Evolutionary conservation across 2,113 vertebrate genomes (phyloP).

Genomic region (Penelope pileata): DNA sequence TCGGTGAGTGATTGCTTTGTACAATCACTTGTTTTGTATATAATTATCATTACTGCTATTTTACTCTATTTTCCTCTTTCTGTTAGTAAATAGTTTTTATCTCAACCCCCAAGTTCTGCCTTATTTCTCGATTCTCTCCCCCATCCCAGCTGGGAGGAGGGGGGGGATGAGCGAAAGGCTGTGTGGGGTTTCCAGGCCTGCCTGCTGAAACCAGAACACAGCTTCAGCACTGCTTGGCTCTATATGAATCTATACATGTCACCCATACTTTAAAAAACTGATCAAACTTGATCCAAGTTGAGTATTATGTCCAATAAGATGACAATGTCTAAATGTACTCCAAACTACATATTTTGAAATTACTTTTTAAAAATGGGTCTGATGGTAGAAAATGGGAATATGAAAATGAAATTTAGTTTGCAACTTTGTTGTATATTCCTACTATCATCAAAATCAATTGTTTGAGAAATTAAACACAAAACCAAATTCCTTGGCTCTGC

Average conservation of each 20-base stretch:
- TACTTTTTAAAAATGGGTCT: neutral
- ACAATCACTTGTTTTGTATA: too few relatives aligned
- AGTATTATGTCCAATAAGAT: neutral
- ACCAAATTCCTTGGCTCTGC: neutral
- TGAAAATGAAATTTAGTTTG: neutral
- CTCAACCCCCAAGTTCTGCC: too few relatives aligned
- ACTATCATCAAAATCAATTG: accelerated
- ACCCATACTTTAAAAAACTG: neutral
- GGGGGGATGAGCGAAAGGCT: too few relatives aligned
- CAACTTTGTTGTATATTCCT: neutral
- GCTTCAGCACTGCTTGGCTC: neutral
- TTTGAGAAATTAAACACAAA: neutral
- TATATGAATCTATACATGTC: neutral
- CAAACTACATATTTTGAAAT: neutral
- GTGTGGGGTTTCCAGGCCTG: too few relatives aligned
- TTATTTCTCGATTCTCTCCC: too few relatives aligned
- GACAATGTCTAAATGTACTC: neutral
- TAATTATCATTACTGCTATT: too few relatives aligned
- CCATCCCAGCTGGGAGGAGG: too few relatives aligned
- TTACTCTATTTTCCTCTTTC: too few relatives aligned
- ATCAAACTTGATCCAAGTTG: neutral
- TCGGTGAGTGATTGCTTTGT: too few relatives aligned
- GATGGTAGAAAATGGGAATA: neutral
- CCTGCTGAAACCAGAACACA: too few relatives aligned
- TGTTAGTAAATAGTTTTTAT: too few relatives aligned